Evolutionary conservation across 2,888 invertebrate species (phyloP).

Genomic region (Steinernema carpocapsae): DNA sequence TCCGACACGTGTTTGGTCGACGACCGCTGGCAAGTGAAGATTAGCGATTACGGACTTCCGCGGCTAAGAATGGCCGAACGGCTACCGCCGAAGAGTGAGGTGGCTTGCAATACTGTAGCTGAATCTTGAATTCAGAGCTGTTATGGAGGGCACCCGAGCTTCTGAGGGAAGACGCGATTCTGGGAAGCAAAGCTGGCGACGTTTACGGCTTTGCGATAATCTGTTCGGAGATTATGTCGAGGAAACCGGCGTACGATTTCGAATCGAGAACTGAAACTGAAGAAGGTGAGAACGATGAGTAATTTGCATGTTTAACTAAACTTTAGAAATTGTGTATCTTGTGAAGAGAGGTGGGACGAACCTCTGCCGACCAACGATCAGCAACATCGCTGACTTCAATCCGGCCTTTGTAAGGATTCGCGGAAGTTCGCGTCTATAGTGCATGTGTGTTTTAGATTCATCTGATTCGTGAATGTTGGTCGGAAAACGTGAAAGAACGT

Average conservation of each 20-base stretch:
- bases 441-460: slow-evolving; percentile 36
- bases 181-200: background rate
- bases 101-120: background rate
- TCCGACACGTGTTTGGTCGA: slow-evolving; percentile 50
- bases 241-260: slow-evolving; percentile 25
- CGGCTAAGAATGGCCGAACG: background rate
- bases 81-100: slow-evolving; percentile 2
- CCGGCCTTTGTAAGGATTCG: slow-evolving; percentile 43
- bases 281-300: background rate
- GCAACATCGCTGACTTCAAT: slow-evolving; percentile 38
- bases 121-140: slow-evolving; percentile 1
- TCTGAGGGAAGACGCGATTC: background rate
- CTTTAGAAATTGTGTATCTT: slow-evolving; percentile 59
- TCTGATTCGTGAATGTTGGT: slow-evolving; percentile 21
- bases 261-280: background rate
- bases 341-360: slow-evolving; percentile 59
- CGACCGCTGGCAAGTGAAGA: slow-evolving; percentile 58
- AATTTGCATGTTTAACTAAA: background rate
- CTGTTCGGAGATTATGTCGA: slow-evolving; percentile 12
- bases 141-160: slow-evolving; percentile 28
- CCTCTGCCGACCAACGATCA: slow-evolving; percentile 54
- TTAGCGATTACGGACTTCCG: slow-evolving; percentile 49
- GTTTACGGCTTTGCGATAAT: slow-evolving; percentile 23
- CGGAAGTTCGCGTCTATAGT: slow-evolving; percentile 28
- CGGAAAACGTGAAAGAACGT: slow-evolving; percentile 20